A percentile compares a stretch with the other conserved stretches of the same genome.
phyloP scores from a whole-genome alignment of 2,797 vertebrate genomes.

The Dipus sagitta region DNA sequence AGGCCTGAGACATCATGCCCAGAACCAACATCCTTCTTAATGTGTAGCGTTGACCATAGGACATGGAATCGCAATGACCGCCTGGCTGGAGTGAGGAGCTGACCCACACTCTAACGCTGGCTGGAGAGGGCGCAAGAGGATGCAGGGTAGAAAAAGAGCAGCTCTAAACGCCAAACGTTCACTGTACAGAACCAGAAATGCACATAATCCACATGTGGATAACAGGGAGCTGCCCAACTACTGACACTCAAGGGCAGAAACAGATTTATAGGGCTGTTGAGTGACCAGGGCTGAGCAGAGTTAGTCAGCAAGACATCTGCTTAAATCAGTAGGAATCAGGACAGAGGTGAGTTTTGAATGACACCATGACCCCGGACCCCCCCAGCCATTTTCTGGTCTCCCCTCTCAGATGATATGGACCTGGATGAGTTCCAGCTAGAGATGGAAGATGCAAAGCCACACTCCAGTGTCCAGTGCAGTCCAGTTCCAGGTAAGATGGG shows the following conservation, averaged over 20 bases:
- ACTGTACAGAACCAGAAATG: background rate
- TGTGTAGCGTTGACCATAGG: background rate
- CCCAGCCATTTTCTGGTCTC: background rate
- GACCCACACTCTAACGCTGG: background rate
- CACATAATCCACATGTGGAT: background rate
- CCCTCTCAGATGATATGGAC: slow-evolving; percentile 93
- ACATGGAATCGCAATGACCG: background rate
- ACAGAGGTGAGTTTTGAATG: background rate
- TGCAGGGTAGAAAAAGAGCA: background rate
- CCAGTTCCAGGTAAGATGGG: slow-evolving; percentile 92
- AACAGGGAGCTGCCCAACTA: background rate
- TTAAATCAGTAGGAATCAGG: background rate
- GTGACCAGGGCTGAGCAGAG: no score
- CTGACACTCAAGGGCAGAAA: background rate
- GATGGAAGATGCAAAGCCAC: slow-evolving; percentile 93
- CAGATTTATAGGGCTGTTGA: accelerated
- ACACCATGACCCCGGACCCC: background rate
- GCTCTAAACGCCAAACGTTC: background rate
- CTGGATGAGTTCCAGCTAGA: slow-evolving; percentile 94
- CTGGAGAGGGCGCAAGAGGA: background rate
- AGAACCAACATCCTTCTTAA: background rate
- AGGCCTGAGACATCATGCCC: background rate
- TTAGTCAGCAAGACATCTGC: background rate
- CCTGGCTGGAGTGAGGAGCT: background rate
- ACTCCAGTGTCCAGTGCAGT: slow-evolving; percentile 94